Evolutionary conservation across 2,888 invertebrate genomes (phyloP).

Genomic region (Globia sparganii): DNA sequence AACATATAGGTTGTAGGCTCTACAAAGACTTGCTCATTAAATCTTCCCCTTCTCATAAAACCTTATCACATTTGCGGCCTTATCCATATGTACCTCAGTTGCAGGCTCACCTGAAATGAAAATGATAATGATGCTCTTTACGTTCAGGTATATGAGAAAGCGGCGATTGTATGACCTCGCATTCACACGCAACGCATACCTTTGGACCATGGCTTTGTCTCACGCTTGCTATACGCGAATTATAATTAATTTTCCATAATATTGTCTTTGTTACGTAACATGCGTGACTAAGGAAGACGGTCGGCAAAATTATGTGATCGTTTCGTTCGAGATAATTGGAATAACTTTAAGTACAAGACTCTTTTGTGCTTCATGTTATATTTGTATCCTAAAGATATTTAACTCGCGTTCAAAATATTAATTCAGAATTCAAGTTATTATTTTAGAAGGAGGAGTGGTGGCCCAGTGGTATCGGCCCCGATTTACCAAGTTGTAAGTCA

Average conservation of each 20-base stretch:
- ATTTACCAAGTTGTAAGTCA: neutral
- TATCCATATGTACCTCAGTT: neutral
- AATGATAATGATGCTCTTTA: constrained; percentile 37
- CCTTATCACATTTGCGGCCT: neutral
- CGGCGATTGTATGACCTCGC: constrained; percentile 55
- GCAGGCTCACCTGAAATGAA: constrained; percentile 26
- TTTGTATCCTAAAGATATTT: neutral
- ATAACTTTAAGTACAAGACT: constrained; percentile 15
- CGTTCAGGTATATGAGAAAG: constrained; percentile 56
- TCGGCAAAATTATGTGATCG: constrained; percentile 44
- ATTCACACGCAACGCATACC: constrained; percentile 53
- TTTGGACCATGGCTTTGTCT: constrained; percentile 43
- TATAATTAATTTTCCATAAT: constrained; percentile 64
- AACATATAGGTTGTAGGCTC: no score
- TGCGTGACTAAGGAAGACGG: constrained; percentile 50
- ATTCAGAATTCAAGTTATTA: neutral
- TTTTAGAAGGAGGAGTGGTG: neutral
- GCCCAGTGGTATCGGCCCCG: neutral
- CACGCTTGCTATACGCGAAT: constrained; percentile 53
- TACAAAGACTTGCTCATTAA: neutral
- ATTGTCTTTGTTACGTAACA: constrained; percentile 57
- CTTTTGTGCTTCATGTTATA: neutral
- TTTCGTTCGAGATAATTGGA: constrained; percentile 6
- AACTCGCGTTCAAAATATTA: neutral
- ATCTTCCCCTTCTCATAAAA: neutral